Evolutionary conservation across 2,113 vertebrate genomes (phyloP).

Genomic region (Xiphorhynchus elegans): DNA sequence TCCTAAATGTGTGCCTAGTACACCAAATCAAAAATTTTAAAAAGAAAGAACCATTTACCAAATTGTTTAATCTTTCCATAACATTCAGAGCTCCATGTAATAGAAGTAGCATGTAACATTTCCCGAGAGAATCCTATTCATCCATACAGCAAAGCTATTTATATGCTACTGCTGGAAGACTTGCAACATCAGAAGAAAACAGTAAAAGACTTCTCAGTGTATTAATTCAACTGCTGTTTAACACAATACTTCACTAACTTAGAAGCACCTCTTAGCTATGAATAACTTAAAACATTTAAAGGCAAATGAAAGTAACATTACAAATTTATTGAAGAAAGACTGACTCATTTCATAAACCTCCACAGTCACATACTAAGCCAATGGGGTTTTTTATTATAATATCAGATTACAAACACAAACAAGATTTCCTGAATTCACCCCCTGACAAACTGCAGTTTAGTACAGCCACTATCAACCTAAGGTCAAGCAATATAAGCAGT

Average conservation of each 20-base stretch:
- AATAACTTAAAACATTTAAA: conserved; percentile 2
- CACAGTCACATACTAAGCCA: not conserved
- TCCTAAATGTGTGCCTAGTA: not conserved
- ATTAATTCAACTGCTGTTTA: not conserved
- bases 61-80: not conserved
- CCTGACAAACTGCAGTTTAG: not conserved
- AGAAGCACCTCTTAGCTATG: not conserved
- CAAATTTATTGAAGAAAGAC: not conserved
- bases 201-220: not conserved
- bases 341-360: not conserved
- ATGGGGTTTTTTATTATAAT: not conserved
- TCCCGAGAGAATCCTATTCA: not conserved
- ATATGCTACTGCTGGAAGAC: not conserved
- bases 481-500: not conserved
- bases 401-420: not conserved
- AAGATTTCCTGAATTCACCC: not conserved
- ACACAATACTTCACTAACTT: not conserved
- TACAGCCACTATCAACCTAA: not conserved
- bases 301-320: not conserved
- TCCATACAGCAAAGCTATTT: not conserved
- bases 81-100: not conserved
- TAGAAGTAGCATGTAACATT: not conserved
- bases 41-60: not conserved
- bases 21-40: not conserved
- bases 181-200: not conserved